A percentile compares a stretch with the other conserved stretches of the same genome.
phyloP scores from a whole-genome alignment of 2,113 vertebrate genomes.

The Cryptoleucopteryx plumbea region DNA sequence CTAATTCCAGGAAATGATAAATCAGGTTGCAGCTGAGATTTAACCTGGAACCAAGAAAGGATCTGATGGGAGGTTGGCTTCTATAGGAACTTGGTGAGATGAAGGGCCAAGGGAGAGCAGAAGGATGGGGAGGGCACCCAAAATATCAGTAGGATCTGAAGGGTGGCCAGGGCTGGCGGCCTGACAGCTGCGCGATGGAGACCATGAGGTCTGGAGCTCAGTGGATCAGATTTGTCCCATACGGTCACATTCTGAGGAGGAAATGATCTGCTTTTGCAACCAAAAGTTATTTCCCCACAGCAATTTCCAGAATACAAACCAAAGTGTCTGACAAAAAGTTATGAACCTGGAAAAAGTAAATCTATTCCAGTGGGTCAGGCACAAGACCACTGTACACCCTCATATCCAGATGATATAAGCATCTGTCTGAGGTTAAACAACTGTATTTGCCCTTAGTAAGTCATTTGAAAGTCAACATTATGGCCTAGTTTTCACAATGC shows the following conservation, averaged over 20 bases:
- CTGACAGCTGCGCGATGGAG: background rate
- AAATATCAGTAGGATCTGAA: fast-evolving
- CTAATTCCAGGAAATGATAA: background rate
- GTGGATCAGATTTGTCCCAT: background rate
- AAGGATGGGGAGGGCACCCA: background rate
- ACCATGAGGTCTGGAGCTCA: background rate
- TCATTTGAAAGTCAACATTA: background rate
- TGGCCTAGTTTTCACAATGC: background rate
- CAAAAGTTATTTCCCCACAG: background rate
- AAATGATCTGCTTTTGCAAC: background rate
- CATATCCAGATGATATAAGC: background rate
- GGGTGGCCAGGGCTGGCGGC: background rate
- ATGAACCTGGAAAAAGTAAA: background rate
- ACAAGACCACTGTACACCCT: background rate
- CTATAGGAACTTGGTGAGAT: background rate
- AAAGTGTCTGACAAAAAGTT: background rate
- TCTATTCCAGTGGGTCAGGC: background rate
- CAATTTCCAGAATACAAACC: background rate
- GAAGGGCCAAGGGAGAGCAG: background rate
- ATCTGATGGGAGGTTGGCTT: background rate
- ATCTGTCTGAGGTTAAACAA: background rate
- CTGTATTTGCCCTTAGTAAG: background rate
- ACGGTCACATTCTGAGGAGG: fast-evolving
- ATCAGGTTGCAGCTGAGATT: background rate
- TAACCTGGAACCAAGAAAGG: background rate